phyloP scores from a whole-genome alignment of 2,797 vertebrate genomes.

The Pangasius krempfi region DNA sequence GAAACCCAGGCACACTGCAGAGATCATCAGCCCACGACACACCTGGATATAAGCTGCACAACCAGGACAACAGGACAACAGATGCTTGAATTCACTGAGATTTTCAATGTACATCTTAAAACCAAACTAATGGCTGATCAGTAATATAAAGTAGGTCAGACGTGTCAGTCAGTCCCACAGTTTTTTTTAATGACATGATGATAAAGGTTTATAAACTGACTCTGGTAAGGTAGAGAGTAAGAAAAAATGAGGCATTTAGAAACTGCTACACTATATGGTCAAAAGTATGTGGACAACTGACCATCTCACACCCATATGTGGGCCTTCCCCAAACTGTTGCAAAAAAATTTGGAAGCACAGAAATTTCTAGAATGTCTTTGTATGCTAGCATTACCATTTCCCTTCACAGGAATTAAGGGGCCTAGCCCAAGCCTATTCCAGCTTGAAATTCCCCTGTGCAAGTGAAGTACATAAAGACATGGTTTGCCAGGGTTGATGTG shows the following conservation, averaged over 20 bases:
- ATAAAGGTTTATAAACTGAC: not conserved
- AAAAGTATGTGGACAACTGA: not conserved
- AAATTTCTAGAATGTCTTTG: not conserved
- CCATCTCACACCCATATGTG: not conserved
- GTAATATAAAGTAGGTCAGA: not conserved
- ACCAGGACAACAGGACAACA: constrained; percentile 20
- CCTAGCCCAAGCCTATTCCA: not conserved
- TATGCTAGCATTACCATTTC: not conserved
- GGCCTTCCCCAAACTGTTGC: not conserved
- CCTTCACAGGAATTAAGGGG: not conserved
- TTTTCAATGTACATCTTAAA: not conserved
- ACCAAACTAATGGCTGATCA: not conserved
- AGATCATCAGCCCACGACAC: constrained; percentile 93
- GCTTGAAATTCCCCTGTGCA: not conserved
- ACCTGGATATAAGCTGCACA: constrained; percentile 92
- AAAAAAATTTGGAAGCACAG: not conserved
- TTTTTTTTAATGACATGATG: not conserved
- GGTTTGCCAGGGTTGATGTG: not conserved
- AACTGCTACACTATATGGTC: not conserved
- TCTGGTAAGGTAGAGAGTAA: not conserved
- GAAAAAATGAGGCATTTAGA: not conserved
- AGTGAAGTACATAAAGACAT: not conserved
- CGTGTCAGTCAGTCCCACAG: not conserved
- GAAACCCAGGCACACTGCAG: constrained; percentile 89
- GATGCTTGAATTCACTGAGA: not conserved